Percentiles rank a stretch among this genome's conserved stretches.
phyloP scores from a whole-genome alignment of 1,140 invertebrate genomes.

The Trypoxylus dichotomus region DNA sequence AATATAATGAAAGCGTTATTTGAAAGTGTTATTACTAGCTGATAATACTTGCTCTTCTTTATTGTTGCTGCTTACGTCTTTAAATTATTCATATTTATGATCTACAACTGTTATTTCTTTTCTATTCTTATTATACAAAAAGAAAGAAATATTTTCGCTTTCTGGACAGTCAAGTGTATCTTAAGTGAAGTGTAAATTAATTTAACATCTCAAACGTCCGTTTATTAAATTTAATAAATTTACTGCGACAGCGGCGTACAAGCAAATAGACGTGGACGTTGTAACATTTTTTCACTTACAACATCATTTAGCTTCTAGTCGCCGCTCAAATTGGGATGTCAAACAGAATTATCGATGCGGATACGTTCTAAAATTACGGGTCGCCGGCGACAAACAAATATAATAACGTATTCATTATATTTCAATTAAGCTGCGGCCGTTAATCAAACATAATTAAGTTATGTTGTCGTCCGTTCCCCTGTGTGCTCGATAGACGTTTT shows the following conservation, averaged over 20 bases:
- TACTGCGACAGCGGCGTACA: not conserved
- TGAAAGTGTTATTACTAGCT: too few species aligned
- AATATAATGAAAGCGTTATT: too few species aligned
- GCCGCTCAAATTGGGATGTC: conserved; percentile 19
- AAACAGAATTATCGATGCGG: conserved; percentile 1
- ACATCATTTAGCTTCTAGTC: conserved; percentile 5
- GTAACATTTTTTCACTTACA: conserved; percentile 12
- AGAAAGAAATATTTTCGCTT: not conserved
- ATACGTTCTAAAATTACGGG: not conserved
- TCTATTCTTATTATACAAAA: too few species aligned
- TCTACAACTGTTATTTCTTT: too few species aligned
- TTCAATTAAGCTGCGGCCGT: not conserved
- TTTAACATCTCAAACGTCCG: not conserved
- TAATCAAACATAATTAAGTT: conserved; percentile 22
- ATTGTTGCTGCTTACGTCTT: too few species aligned
- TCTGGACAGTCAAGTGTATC: not conserved
- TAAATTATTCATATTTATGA: too few species aligned
- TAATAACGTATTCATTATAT: conserved; percentile 24
- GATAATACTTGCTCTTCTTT: too few species aligned
- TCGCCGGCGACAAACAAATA: conserved; percentile 6
- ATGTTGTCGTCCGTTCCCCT: not conserved
- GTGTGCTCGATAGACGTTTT: not conserved
- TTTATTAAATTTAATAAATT: conserved; percentile 5
- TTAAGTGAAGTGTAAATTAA: not conserved
- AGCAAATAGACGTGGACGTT: conserved; percentile 1